Percentiles rank a stretch among this genome's conserved stretches.
Conservation (phyloP, 2,113 vertebrate species). For the Heteronetta atricapilla region DNA sequence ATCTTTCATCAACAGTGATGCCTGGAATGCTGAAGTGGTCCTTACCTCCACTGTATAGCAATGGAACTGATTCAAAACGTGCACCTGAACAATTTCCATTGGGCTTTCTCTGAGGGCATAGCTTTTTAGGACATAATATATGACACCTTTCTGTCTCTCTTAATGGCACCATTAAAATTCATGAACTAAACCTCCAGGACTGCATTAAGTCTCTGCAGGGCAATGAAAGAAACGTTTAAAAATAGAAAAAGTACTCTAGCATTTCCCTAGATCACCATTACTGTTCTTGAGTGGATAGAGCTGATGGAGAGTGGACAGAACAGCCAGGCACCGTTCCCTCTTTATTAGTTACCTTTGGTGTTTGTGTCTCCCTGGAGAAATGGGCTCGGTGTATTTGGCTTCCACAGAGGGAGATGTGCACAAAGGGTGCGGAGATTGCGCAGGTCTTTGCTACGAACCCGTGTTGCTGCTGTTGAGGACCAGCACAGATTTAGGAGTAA, state of each 20-base stretch:
- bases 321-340: background rate
- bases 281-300: background rate
- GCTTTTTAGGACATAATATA: background rate
- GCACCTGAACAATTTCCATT: background rate
- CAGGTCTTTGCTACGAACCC: background rate
- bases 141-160: background rate
- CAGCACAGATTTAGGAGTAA: background rate
- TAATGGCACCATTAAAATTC: background rate
- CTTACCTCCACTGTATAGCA: fast-evolving
- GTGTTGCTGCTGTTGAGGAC: background rate
- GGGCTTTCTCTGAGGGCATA: background rate
- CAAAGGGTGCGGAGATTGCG: background rate
- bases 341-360: background rate
- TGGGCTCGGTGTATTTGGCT: background rate
- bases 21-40: background rate
- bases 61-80: background rate
- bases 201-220: background rate
- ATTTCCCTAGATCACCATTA: fast-evolving
- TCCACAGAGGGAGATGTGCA: constrained; percentile 35
- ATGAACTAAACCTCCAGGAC: background rate
- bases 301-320: too few relatives aligned
- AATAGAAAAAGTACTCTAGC: background rate
- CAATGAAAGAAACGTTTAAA: background rate
- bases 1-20: background rate
- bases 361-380: background rate